Evolutionary conservation across 2,888 invertebrate species (phyloP).

Genomic region (Lumbricus terrestris): DNA sequence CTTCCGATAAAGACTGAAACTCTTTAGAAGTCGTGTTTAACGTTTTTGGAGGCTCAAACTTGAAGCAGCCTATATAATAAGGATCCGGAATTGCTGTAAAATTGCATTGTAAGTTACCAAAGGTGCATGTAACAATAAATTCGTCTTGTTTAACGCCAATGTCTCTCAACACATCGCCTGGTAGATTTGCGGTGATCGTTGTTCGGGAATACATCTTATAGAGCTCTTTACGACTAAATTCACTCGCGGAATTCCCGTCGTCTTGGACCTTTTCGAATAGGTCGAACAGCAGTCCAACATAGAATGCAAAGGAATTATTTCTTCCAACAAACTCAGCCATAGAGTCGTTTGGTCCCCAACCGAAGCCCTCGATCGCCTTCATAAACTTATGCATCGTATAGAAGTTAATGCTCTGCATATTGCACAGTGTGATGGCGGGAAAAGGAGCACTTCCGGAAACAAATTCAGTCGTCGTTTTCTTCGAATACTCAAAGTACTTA

Average conservation of each 20-base stretch:
- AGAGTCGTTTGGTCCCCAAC: background rate
- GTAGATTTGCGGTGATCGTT: background rate
- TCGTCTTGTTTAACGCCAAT: background rate
- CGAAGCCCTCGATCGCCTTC: background rate
- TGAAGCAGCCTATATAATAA: background rate
- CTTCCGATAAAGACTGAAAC: background rate
- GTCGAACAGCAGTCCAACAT: background rate
- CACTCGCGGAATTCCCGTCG: too few species aligned
- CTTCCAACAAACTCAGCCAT: background rate
- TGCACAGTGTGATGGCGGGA: background rate
- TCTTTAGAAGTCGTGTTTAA: background rate
- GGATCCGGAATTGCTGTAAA: background rate
- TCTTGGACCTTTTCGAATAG: background rate
- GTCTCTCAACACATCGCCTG: background rate
- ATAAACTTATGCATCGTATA: background rate
- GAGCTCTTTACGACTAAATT: background rate
- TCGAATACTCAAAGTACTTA: background rate
- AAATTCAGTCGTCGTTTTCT: background rate
- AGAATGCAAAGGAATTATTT: background rate
- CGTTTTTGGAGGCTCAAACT: background rate
- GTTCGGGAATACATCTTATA: too few species aligned
- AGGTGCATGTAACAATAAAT: slow-evolving; percentile 9
- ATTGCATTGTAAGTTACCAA: background rate
- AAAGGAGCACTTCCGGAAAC: background rate
- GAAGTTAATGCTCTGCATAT: slow-evolving; percentile 3